Percentiles rank a stretch among this genome's conserved stretches.
Evolutionary conservation across 2,113 vertebrate species (phyloP).

Genomic region (Caracal caracal): DNA sequence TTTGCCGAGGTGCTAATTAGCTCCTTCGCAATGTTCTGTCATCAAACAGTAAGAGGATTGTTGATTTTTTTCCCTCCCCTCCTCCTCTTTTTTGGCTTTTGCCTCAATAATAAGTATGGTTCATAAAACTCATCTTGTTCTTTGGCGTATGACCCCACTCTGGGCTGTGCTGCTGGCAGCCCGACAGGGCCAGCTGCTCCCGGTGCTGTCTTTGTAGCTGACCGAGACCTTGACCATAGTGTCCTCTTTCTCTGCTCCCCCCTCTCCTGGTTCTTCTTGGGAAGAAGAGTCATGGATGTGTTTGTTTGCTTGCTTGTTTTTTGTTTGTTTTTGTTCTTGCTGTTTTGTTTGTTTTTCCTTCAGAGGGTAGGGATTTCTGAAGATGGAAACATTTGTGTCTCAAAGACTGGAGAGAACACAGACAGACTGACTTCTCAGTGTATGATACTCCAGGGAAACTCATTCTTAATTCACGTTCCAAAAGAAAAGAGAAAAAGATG

Average conservation of each 20-base stretch:
- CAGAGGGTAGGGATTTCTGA: slow-evolving; percentile 49
- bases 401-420: slow-evolving; percentile 53
- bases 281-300: not conserved
- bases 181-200: slow-evolving; percentile 18
- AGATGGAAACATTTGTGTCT: slow-evolving; percentile 50
- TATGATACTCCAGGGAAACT: slow-evolving; percentile 7
- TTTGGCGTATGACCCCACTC: slow-evolving; percentile 59
- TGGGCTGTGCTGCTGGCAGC: slow-evolving; percentile 53
- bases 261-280: not conserved
- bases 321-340: too few species aligned
- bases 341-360: not conserved
- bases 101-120: slow-evolving; percentile 61
- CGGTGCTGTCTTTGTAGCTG: not conserved
- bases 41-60: slow-evolving; percentile 72
- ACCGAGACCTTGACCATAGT: not conserved
- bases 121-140: slow-evolving; percentile 73
- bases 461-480: slow-evolving; percentile 76
- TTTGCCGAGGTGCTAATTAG: slow-evolving; percentile 74
- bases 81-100: slow-evolving; percentile 69
- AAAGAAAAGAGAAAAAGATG: slow-evolving; percentile 44
- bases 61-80: slow-evolving; percentile 30
- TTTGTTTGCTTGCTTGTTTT: not conserved
- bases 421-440: slow-evolving; percentile 56
- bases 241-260: not conserved
- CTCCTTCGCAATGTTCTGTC: slow-evolving; percentile 60